Base-by-base conservation (phyloP, 2,113 vertebrate species). In the Halcyon malimbica region DNA sequence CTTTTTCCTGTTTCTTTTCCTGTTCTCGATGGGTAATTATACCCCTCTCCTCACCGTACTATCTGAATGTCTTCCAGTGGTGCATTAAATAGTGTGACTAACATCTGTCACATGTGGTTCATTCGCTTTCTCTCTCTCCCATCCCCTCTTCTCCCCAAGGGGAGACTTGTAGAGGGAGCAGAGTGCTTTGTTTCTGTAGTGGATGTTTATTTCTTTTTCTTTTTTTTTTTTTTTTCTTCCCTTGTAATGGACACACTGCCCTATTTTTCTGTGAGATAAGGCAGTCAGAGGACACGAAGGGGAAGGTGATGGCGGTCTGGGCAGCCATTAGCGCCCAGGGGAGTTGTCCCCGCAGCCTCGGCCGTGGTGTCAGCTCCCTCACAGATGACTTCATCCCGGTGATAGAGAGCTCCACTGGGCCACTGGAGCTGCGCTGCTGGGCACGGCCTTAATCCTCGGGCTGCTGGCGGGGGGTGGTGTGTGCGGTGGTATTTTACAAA, bases 61-160 rank as follows among this genome's bases (percentile, higher is more conserved):
- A 92, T 84, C 96, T 87, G 93, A 96, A 93, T 94, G 91, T 96
- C 95, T 97, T 96, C 95, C 93, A 94, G 96, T 94, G 96, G 93
- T 96, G 90, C 95, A 96, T 94, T 96, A 95, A 96, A 96, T 84
- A 95, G 94, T 89, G 89, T 85, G 95, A 94, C 89, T 95, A 96
- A 96, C 95, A 96, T 97, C 94, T 97, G 96, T 96, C 96, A 97
- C 93, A 93, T 89, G 95, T 95, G 95, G 86, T 92, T 97, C 94
- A 82, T 95, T 94, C 20, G 5, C 83, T 95, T 92, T 83, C 79
- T 95, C 91, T 92, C 63, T 75, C 76, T 94, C 90, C 92, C 39
- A 25, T 89, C 92, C 92, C 73, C 86, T 96, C 83, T 94, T 90
- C 77, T 92, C 93, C 95, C 94, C 89, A 92, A 94, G 91, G 96